Base-by-base conservation (phyloP, 2,113 vertebrate species). In the Leptobrachium ailaonicum region DNA sequence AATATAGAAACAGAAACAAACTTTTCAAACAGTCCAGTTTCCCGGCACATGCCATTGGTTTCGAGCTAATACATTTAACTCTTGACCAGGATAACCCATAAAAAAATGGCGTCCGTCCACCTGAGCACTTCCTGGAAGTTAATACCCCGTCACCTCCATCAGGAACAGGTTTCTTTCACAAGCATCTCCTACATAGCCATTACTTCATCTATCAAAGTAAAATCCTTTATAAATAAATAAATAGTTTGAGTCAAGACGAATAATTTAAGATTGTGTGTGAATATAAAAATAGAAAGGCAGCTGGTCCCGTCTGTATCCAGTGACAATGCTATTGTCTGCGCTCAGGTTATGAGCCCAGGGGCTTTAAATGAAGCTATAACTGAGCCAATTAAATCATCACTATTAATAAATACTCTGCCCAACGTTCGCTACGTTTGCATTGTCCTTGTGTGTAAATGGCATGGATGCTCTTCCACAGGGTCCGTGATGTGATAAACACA, bases 241-340 rank as follows among this genome's bases (percentile, higher is more conserved):
- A 32, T 32, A 72, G 40, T 94, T 92, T 92, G 90, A 92, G 89
- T 90, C 87, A 82, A 85, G 88, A 85, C 80, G 73, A 87, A 94
- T 91, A 94, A 93, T 91, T 90, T 88, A 89, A 91, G 90, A 87
- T 87, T 91, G 86, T 84, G 88, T 83, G 85, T 83, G 82, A 86
- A 85, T 80, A 88, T 93, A 93, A 90, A 93, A 87, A 92, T 93
- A 93, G 93, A 84, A 60, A 71, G 77, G 83, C 92, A 93, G 92
- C 88, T 93, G 93, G 90, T 88, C 85, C 89, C 89, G 91, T 91
- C 92, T 77, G 82, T 92, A 89, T 85, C 84, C 64, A 83, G 88
- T 88, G 86, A 89, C 89, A 86, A 90, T 86, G 89, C 86, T 88
- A 90, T 91, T 92, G 91, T 92, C 92, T 54, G 42, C 42, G 41